Conservation (phyloP, 2,797 vertebrate genomes). For the Alosa sapidissima region DNA sequence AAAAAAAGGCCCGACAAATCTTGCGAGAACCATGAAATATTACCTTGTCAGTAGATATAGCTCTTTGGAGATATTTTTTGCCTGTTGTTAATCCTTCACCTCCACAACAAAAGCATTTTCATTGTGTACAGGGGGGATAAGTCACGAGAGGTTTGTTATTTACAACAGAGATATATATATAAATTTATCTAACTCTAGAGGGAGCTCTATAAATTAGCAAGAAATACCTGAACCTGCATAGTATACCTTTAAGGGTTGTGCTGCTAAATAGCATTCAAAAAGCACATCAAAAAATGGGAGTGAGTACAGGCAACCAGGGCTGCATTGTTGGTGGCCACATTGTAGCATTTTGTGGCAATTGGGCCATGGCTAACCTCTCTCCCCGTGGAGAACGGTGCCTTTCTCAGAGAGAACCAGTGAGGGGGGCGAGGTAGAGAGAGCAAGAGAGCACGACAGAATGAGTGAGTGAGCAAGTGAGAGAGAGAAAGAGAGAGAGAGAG, state of each 20-base stretch:
- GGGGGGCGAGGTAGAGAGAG: neutral
- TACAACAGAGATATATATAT: too few relatives aligned
- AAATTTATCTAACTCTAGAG: too few relatives aligned
- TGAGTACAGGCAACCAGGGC: neutral
- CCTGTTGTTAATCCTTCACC: too few relatives aligned
- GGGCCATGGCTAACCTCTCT: neutral
- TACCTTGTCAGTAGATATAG: too few relatives aligned
- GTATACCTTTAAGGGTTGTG: neutral
- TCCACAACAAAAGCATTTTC: too few relatives aligned
- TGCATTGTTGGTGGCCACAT: constrained; percentile 7
- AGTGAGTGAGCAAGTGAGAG: neutral
- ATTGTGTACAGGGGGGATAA: too few relatives aligned
- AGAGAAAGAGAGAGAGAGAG: neutral
- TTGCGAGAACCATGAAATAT: too few relatives aligned
- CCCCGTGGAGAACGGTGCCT: neutral
- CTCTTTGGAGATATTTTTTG: too few relatives aligned
- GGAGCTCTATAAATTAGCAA: too few relatives aligned
- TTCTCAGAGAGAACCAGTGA: constrained; percentile 1
- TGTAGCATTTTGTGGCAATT: neutral
- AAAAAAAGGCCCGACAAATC: too few relatives aligned
- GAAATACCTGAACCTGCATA: too few relatives aligned
- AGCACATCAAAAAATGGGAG: neutral
- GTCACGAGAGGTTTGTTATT: too few relatives aligned
- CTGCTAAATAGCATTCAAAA: neutral
- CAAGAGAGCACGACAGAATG: constrained; percentile 35